Evolutionary conservation across 2,888 invertebrate genomes (phyloP).

Genomic region (Yponomeuta evonymella): DNA sequence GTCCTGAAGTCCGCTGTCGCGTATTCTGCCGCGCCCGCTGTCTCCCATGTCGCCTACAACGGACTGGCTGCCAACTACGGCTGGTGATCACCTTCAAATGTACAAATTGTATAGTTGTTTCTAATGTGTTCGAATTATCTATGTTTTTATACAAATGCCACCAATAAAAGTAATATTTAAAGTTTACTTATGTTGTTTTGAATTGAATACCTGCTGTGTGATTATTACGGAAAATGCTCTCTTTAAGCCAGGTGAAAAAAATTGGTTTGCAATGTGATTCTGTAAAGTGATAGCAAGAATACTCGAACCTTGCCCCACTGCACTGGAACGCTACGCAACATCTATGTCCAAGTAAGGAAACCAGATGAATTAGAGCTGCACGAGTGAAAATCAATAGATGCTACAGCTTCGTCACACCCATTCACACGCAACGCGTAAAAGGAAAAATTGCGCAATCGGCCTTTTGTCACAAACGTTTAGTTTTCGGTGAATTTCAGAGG

Average conservation of each 20-base stretch:
- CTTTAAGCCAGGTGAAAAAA: no score
- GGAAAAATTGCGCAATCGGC: conserved; percentile 1
- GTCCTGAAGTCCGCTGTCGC: conserved; percentile 57
- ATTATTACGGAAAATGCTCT: no score
- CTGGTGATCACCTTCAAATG: conserved; percentile 68
- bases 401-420: not conserved
- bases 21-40: conserved; percentile 76
- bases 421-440: not conserved
- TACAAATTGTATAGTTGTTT: conserved; percentile 38
- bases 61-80: conserved; percentile 79
- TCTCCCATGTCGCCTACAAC: conserved; percentile 79
- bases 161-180: conserved; percentile 42
- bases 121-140: conserved; percentile 44
- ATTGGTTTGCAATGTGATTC: not conserved
- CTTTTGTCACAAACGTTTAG: not conserved
- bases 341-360: conserved; percentile 9
- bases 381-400: conserved; percentile 9
- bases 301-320: not conserved
- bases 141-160: conserved; percentile 51
- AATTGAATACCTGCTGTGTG: not conserved
- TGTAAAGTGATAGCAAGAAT: not conserved
- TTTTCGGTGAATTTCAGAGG: not conserved
- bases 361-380: conserved; percentile 11
- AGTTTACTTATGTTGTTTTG: conserved; percentile 7
- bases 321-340: not conserved